Percentiles rank a stretch among this genome's conserved stretches.
These are phyloP conservation scores for Pocillopora verrucosa DNA, from an alignment of 64 coral and sea anemone species.

Conservation along the genomic window DNA sequence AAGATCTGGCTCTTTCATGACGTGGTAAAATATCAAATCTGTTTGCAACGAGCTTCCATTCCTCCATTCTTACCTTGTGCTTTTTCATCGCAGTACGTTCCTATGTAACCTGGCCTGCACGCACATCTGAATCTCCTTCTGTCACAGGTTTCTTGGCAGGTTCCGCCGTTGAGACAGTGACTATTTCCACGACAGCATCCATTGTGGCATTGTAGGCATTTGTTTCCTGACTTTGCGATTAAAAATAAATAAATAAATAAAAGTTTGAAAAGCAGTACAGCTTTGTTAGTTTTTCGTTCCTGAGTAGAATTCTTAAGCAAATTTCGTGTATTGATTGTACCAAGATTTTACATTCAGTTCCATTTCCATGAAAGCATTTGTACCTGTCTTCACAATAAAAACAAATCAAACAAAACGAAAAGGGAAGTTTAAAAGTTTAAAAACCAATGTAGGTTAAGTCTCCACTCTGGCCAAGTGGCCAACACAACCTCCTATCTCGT, in stretches of 20 bases:
- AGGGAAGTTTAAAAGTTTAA: no score
- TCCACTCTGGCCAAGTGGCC: no score
- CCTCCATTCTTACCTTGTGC: no score
- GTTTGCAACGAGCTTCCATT: no score
- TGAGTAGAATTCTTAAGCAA: no score
- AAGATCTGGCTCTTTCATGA: no score
- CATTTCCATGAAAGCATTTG: no score
- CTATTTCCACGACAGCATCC: not conserved
- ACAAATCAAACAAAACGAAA: not conserved
- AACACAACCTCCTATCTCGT: no score
- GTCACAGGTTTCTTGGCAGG: slow-evolving; percentile 23
- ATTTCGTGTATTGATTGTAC: no score
- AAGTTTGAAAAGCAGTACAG: not conserved
- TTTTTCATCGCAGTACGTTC: not conserved
- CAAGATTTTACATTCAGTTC: no score
- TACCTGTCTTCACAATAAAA: not conserved
- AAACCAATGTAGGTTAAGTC: no score
- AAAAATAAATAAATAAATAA: not conserved
- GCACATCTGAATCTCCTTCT: not conserved
- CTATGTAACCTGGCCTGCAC: slow-evolving; percentile 10
- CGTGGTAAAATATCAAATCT: no score
- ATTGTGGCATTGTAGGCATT: not conserved
- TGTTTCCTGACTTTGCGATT: not conserved
- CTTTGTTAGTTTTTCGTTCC: not conserved
- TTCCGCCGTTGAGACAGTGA: not conserved